Conservation (phyloP, 1,140 invertebrate genomes). For the Drosophila novamexicana region DNA sequence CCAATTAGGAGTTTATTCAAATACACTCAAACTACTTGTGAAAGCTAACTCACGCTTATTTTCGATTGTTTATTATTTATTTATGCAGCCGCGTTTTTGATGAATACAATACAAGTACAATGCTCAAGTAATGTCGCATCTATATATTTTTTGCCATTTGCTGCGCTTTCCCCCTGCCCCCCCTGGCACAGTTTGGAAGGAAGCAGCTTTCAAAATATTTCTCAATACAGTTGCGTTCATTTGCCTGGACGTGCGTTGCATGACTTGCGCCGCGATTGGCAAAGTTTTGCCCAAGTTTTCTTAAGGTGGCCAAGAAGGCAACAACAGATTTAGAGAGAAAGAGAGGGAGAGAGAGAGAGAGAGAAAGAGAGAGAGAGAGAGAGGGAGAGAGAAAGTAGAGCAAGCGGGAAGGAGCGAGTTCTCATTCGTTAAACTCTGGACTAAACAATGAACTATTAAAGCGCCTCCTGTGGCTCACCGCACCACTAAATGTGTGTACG, state of each 20-base stretch:
- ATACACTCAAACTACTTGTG: no score
- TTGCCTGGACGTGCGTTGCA: slow-evolving; percentile 21
- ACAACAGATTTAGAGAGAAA: slow-evolving; percentile 32
- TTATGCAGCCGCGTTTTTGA: no score
- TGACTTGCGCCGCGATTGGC: slow-evolving; percentile 36
- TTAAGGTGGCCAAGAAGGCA: slow-evolving; percentile 47
- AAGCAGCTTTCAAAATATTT: slow-evolving; percentile 47
- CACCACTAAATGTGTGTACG: slow-evolving; percentile 7
- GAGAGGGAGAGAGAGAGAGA: neutral
- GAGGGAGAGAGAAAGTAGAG: neutral
- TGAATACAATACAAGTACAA: no score
- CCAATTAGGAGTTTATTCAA: no score
- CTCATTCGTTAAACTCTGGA: slow-evolving; percentile 2
- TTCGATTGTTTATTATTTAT: no score
- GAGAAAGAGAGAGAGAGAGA: neutral
- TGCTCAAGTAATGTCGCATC: no score
- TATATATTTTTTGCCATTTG: neutral
- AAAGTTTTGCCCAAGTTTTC: slow-evolving; percentile 55
- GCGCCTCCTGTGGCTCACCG: slow-evolving; percentile 53
- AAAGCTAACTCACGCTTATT: no score
- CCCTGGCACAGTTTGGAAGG: slow-evolving; percentile 14
- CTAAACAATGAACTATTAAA: slow-evolving; percentile 70
- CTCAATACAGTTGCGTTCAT: slow-evolving; percentile 30
- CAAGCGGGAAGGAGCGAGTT: slow-evolving; percentile 6
- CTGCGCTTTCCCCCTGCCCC: neutral